phyloP scores from a whole-genome alignment of 2,113 vertebrate genomes.

The Clarias macrocephalus region DNA sequence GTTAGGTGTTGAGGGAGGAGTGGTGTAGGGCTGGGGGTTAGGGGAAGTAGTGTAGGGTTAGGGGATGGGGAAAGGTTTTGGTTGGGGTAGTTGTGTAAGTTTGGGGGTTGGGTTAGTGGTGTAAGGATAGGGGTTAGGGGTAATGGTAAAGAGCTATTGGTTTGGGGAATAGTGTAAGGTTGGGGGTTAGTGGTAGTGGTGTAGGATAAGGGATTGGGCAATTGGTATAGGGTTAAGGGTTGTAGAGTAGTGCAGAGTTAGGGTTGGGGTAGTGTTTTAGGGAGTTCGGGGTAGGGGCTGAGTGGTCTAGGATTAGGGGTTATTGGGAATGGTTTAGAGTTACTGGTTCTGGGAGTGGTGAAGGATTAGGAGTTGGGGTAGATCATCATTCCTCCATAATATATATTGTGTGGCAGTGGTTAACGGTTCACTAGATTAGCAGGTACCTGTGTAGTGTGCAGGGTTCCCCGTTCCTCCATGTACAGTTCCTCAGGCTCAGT shows the following conservation, averaged over 20 bases:
- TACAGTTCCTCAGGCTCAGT: slow-evolving; percentile 86
- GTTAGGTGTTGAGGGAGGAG: no score
- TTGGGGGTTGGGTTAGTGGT: background rate
- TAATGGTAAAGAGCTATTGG: background rate
- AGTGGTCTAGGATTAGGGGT: no score
- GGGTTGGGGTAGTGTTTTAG: no score
- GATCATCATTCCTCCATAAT: background rate
- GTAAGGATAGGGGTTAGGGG: background rate
- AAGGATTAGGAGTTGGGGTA: no score
- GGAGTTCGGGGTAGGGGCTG: no score
- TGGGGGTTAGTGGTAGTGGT: background rate
- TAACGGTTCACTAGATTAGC: slow-evolving; percentile 8
- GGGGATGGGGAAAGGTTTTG: background rate
- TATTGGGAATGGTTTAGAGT: no score
- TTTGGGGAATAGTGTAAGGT: background rate
- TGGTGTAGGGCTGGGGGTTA: no score
- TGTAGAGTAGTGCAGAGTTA: no score
- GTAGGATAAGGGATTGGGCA: no score
- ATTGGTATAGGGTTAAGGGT: no score
- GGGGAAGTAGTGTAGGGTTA: no score
- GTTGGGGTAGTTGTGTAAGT: background rate
- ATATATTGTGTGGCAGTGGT: background rate
- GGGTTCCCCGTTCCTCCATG: slow-evolving; percentile 82
- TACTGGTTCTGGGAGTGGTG: no score
- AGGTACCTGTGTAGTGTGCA: slow-evolving; percentile 86